These are phyloP conservation scores for Sinodicranocentrus sp. DNA, from an alignment of 2,888 invertebrate genomes.

Conservation along the genomic window DNA sequence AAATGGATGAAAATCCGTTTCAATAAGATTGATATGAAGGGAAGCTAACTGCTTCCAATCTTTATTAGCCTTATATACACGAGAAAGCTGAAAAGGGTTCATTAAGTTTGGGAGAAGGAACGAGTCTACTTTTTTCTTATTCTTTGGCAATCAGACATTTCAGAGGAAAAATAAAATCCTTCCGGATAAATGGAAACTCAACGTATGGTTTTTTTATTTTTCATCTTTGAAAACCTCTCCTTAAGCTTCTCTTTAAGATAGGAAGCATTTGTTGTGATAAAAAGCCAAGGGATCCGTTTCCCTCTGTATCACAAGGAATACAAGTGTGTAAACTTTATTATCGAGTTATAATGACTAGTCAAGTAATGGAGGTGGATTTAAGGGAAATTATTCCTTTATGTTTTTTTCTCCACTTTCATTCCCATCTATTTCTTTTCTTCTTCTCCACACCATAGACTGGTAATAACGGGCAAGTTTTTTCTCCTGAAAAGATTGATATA, in stretches of 20 bases:
- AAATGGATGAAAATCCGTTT: conserved; percentile 39
- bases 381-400: conserved; percentile 11
- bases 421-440: neutral
- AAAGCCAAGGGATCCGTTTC: conserved; percentile 12
- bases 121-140: too few relatives aligned
- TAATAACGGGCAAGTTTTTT: too few relatives aligned
- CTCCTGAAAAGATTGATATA: conserved; percentile 10
- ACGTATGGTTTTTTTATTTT: conserved; percentile 9
- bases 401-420: neutral
- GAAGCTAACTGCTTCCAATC: neutral
- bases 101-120: conserved; percentile 27
- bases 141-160: neutral
- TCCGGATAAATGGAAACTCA: too few relatives aligned
- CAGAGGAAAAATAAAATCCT: conserved; percentile 37
- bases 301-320: conserved; percentile 1
- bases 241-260: conserved; percentile 14
- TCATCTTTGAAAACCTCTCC: neutral
- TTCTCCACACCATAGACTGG: neutral
- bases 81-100: too few relatives aligned
- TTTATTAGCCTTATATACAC: too few relatives aligned
- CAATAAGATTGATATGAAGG: conserved; percentile 21
- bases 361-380: conserved; percentile 56
- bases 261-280: neutral
- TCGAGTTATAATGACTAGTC: conserved; percentile 47
- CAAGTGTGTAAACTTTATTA: conserved; percentile 23